phyloP scores from a whole-genome alignment of 2,888 invertebrate species.

The Heliconius erato region DNA sequence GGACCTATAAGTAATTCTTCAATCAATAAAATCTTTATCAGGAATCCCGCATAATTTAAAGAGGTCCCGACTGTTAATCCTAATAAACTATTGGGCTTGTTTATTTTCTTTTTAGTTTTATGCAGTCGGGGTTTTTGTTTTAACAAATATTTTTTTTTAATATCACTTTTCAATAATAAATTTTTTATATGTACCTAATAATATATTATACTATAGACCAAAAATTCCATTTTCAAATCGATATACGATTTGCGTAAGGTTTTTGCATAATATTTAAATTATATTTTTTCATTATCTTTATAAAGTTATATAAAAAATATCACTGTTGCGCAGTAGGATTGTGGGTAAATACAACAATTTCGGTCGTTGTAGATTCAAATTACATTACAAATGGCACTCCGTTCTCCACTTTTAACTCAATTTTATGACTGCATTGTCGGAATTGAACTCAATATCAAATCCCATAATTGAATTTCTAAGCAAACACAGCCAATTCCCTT shows the following conservation, averaged over 20 bases:
- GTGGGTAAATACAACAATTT: neutral
- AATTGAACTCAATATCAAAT: neutral
- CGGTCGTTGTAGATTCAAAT: neutral
- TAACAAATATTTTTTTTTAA: no score
- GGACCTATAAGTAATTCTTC: no score
- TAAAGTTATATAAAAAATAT: neutral
- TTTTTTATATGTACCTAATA: no score
- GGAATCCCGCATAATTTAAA: no score
- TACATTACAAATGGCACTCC: neutral
- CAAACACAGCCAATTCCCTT: neutral
- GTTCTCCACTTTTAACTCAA: no score
- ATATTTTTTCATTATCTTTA: neutral
- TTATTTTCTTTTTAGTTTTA: no score
- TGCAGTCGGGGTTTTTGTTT: no score
- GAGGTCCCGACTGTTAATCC: no score
- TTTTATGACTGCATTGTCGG: no score
- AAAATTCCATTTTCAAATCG: neutral
- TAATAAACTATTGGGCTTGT: no score
- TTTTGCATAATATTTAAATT: neutral
- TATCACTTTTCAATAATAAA: conserved; percentile 22
- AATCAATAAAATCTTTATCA: no score
- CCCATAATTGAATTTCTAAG: neutral
- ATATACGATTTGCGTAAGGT: neutral
- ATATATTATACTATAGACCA: neutral
- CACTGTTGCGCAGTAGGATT: neutral